Evolutionary conservation across 1,140 invertebrate genomes (phyloP), one percentile per base, ranked within the genome.

Genomic region (Heliconius melpomene): DNA sequence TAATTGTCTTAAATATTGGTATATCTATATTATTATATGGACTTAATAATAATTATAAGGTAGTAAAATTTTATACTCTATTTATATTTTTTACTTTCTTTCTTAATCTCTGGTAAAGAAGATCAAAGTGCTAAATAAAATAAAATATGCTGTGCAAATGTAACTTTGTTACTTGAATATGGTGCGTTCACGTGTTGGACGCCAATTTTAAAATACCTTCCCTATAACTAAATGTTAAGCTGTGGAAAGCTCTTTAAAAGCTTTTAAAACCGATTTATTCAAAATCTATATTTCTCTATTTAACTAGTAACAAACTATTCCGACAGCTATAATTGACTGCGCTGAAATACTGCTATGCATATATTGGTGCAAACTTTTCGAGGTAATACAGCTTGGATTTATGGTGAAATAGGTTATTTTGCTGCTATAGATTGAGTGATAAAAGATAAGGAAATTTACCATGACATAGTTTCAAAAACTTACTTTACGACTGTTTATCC

Each of bases 161-260:
- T 11, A 60, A 60, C 54, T 60, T 60, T 3, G 8, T 60, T 23
- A 26, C n/a, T 23, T n/a, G 23, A 60, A 7, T 60, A 26, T 7
- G n/a, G n/a, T 60, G 54, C 54, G 11, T 23, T 23, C 54, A 57
- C 3, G 8, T 57, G 54, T 23, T 57, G 7, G 9, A 23, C 2
- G 54, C n/a, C n/a, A 60, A 60, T 60, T 23, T 60, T 23, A 60
- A 60, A 60, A 60, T 60, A 60, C 54, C n/a, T 60, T 60, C 54
- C 9, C n/a, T 60, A 60, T 60, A 23, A 23, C 54, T 60, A 60
- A 60, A 60, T 60, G 1, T 60, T 60, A 60, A 60, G 54, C 54
- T 66, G 60, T 66, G 60, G 8, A 60, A 60, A 66, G 23, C 60
- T 66, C 23, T 66, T 66, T 66, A 66, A 66, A 66, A 66, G 23